Base-by-base conservation (phyloP, 2,797 vertebrate genomes). In the Oophaga sylvatica region DNA sequence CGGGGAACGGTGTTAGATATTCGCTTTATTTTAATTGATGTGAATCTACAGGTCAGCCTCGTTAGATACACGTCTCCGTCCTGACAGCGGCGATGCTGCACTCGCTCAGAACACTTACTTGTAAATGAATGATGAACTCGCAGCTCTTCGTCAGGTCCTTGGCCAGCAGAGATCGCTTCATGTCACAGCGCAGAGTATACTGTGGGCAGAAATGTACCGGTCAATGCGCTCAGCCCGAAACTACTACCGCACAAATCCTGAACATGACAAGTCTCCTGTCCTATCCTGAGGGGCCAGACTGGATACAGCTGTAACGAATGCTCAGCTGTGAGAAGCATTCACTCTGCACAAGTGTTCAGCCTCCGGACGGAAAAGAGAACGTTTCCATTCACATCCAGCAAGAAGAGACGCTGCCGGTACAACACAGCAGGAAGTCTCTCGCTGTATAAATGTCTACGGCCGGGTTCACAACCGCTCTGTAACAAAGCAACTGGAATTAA, bases 101-200 rank as follows among this genome's bases (percentile, higher is more conserved):
- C 31, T 20, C 35, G 2, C n/a, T 26, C 2, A 26, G 10, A 29
- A 31, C 13, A 77, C 95, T 95, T 91, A 99, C 98, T 87, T 96
- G 93, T 35, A 95, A 96, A 92, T 99, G 98, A 0, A 99, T 94
- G 88, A 99, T 99, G 93, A 99, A 99, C 91, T 99, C 98, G 75
- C 97, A 99, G 83, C 94, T 97, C 95, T 97, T 97, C 79, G 93
- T 97, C 89, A 99, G 92, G 93, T 99, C 98, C 94, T 99, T 99
- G 22, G 97, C 97, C 93, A 99, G 90, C 91, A 99, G 95, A 5
- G 98, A 95, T 70, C 98, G 96, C 89, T 95, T 95, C 96, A 99
- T 95, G 92, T 99, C 98, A 91, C 98, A 99, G 90, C 98, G 97
- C 12, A 99, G 95, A 0, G 95, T 96, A 90, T 99, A 99, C 98